Percentiles rank a stretch among this genome's conserved stretches.
phyloP scores from a whole-genome alignment of 2,113 vertebrate species.

The Aegypius monachus region DNA sequence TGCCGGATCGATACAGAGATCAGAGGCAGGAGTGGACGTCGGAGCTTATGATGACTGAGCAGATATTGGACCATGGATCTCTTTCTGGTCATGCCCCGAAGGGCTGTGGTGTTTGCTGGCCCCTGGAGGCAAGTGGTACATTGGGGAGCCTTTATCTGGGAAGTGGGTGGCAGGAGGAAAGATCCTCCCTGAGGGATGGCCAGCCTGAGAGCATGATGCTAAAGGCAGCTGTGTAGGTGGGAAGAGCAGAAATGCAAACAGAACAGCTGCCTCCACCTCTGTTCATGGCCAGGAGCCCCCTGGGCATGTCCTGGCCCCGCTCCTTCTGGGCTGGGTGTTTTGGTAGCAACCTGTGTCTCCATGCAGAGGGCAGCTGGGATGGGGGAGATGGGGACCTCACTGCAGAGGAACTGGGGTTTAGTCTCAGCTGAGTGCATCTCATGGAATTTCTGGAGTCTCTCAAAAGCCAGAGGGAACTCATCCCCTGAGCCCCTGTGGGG shows the following conservation, averaged over 20 bases:
- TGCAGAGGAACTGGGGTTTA: neutral
- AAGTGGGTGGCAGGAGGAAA: neutral
- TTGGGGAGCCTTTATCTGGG: neutral
- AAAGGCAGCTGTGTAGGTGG: neutral
- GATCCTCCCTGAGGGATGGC: fast-evolving
- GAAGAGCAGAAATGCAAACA: neutral
- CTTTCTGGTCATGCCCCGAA: neutral
- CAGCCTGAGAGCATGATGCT: neutral
- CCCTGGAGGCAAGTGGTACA: neutral
- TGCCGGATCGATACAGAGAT: neutral
- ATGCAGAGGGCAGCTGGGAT: neutral
- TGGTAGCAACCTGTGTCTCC: fast-evolving
- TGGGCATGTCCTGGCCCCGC: fast-evolving
- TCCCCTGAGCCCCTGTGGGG: neutral
- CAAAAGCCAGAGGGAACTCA: neutral
- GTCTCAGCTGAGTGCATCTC: fast-evolving
- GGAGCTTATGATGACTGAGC: slow-evolving; percentile 48
- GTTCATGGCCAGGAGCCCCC: neutral
- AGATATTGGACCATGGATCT: neutral
- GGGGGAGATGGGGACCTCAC: neutral
- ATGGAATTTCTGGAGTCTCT: neutral
- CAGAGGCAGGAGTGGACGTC: slow-evolving; percentile 3
- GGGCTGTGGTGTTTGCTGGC: neutral
- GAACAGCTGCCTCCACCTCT: neutral
- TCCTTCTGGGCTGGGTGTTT: neutral